Evolutionary conservation across 2,113 vertebrate species (phyloP).

Genomic region (Microcebus ravelobensis): DNA sequence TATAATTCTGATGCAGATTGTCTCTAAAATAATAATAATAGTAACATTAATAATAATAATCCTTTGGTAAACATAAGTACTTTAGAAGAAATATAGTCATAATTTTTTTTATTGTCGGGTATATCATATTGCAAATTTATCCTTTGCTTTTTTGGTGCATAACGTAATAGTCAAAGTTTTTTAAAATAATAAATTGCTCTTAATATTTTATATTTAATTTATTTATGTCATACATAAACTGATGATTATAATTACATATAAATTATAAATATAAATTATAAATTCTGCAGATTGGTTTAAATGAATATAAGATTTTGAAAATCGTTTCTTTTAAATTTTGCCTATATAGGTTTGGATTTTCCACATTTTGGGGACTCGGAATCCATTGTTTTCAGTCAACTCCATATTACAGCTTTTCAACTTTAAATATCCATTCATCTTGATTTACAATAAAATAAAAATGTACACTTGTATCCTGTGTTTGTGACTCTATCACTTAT

Average conservation of each 20-base stretch:
- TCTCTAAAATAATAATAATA: not conserved
- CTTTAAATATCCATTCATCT: not conserved
- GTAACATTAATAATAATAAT: not conserved
- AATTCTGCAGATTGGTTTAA: conserved; percentile 48
- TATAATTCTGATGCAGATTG: conserved; percentile 19
- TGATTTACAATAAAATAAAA: conserved; percentile 56
- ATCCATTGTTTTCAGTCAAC: conserved; percentile 42
- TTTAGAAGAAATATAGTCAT: conserved; percentile 19
- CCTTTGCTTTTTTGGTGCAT: conserved; percentile 28
- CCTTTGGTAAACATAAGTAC: conserved; percentile 29
- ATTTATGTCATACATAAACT: not conserved
- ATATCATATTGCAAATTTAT: conserved; percentile 26
- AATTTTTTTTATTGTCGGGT: not conserved
- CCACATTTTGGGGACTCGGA: conserved; percentile 38
- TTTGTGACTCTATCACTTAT: conserved; percentile 36
- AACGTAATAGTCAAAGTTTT: conserved; percentile 19
- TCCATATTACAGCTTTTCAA: not conserved
- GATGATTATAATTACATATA: not conserved
- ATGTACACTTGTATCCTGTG: not conserved
- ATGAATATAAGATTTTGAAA: conserved; percentile 49
- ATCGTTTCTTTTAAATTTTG: conserved; percentile 59
- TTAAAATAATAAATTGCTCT: not conserved
- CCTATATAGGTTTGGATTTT: conserved; percentile 49
- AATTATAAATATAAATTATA: conserved; percentile 23
- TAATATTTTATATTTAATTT: not conserved